Evolutionary conservation across 2,888 invertebrate genomes (phyloP).

Genomic region (Ophraella communa): DNA sequence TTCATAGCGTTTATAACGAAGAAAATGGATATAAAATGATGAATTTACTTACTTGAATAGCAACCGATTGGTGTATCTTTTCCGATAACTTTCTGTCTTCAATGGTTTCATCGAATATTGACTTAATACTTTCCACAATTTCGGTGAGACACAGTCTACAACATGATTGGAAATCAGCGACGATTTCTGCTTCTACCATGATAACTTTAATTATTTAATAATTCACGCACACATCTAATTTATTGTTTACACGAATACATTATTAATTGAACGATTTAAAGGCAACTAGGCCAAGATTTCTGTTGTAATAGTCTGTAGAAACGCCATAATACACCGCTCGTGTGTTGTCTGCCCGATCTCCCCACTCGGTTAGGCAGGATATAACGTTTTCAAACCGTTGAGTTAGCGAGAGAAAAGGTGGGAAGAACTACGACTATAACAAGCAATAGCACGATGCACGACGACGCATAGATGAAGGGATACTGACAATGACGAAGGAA

Average conservation of each 20-base stretch:
- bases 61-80: slow-evolving; percentile 71
- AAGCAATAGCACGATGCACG: slow-evolving; percentile 19
- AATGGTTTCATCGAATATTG: slow-evolving; percentile 51
- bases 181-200: slow-evolving; percentile 9
- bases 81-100: slow-evolving; percentile 61
- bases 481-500: slow-evolving; percentile 10
- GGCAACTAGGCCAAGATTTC: slow-evolving; percentile 37
- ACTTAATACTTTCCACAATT: slow-evolving; percentile 52
- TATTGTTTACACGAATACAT: slow-evolving; percentile 11
- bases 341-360: slow-evolving; percentile 36
- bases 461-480: slow-evolving; percentile 26
- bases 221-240: slow-evolving; percentile 11
- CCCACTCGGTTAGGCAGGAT: slow-evolving; percentile 41
- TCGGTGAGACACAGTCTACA: slow-evolving; percentile 58
- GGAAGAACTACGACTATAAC: slow-evolving; percentile 30
- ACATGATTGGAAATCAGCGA: slow-evolving; percentile 40
- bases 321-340: slow-evolving; percentile 42
- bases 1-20: slow-evolving; percentile 12
- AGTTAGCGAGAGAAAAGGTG: slow-evolving; percentile 37
- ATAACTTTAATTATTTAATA: slow-evolving; percentile 11
- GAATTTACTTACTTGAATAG: slow-evolving; percentile 68
- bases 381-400: slow-evolving; percentile 34
- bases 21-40: slow-evolving; percentile 23
- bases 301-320: slow-evolving; percentile 32
- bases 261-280: slow-evolving; percentile 5